A percentile compares a stretch with the other conserved stretches of the same genome.
These are phyloP conservation scores for Drosophila ohnishii DNA, from an alignment of 1,140 invertebrate genomes.

Conservation along the genomic window DNA sequence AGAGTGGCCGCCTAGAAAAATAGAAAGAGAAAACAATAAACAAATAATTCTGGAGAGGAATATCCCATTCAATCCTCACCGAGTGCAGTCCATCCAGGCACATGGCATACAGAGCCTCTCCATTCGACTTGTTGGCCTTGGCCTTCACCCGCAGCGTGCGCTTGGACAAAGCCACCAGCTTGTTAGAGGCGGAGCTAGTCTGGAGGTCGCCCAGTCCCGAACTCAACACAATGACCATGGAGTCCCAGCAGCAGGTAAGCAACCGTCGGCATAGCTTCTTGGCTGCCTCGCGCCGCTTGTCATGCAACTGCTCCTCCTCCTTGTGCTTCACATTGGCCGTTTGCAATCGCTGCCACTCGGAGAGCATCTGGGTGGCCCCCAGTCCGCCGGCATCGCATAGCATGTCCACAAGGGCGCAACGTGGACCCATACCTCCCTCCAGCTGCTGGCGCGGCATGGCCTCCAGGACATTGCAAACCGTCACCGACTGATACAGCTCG, in stretches of 20 bases:
- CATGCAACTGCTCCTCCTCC: slow-evolving; percentile 84
- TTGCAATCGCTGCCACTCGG: slow-evolving; percentile 92
- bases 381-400: slow-evolving; percentile 91
- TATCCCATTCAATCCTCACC: slow-evolving; percentile 83
- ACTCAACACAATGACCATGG: slow-evolving; percentile 93
- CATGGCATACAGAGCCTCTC: slow-evolving; percentile 90
- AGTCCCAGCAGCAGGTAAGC: slow-evolving; percentile 95
- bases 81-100: slow-evolving; percentile 95
- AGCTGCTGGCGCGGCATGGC: slow-evolving; percentile 65
- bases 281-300: slow-evolving; percentile 86
- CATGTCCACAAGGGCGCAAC: slow-evolving; percentile 81
- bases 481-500: slow-evolving; percentile 94
- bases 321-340: slow-evolving; percentile 87
- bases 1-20: slow-evolving; percentile 87
- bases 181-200: slow-evolving; percentile 83
- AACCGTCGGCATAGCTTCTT: slow-evolving; percentile 87
- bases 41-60: too few relatives aligned
- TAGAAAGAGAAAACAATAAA: slow-evolving; percentile 3
- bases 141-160: slow-evolving; percentile 84
- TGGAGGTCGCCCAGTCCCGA: slow-evolving; percentile 88
- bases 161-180: slow-evolving; percentile 85
- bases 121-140: slow-evolving; percentile 85
- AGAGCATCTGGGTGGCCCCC: slow-evolving; percentile 90
- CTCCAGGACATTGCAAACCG: slow-evolving; percentile 90
- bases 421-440: slow-evolving; percentile 54